phyloP scores from a whole-genome alignment of 2,797 vertebrate genomes.

The Sciurus carolinensis region DNA sequence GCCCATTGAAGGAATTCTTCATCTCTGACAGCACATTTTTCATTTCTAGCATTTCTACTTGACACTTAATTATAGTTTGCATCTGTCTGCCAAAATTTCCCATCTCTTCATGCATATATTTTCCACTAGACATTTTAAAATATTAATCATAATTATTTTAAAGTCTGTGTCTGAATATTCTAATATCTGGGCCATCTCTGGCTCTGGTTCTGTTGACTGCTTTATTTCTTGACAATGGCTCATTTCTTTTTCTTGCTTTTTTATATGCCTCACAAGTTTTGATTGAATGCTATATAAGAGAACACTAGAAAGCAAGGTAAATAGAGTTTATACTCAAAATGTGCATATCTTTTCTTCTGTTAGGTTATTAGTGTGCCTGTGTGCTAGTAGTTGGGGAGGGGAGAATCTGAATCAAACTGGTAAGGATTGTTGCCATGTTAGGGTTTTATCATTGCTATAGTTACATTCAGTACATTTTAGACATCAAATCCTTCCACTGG shows the following conservation, averaged over 20 bases:
- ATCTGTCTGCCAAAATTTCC: conserved; percentile 21
- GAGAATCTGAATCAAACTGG: neutral
- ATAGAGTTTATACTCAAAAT: neutral
- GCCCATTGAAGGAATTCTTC: conserved; percentile 25
- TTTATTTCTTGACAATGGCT: conserved; percentile 55
- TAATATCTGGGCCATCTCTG: conserved; percentile 2
- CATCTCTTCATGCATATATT: neutral
- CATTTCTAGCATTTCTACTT: conserved; percentile 51
- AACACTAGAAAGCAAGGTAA: neutral
- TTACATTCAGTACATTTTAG: neutral
- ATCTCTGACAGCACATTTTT: conserved; percentile 62
- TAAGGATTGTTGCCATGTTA: neutral
- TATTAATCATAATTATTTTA: conserved; percentile 62
- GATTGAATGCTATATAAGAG: neutral
- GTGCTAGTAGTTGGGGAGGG: neutral
- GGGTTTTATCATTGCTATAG: neutral
- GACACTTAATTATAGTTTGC: conserved; percentile 29
- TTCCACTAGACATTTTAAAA: conserved; percentile 51
- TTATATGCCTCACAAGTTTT: neutral
- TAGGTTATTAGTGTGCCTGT: neutral
- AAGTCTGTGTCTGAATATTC: conserved; percentile 13
- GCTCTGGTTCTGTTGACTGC: conserved; percentile 61
- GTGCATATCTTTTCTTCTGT: neutral
- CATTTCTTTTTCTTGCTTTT: neutral
- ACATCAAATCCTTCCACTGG: neutral